These are phyloP conservation scores for Kryptolebias marmoratus DNA, from an alignment of 2,113 vertebrate genomes.

Conservation along the genomic window DNA sequence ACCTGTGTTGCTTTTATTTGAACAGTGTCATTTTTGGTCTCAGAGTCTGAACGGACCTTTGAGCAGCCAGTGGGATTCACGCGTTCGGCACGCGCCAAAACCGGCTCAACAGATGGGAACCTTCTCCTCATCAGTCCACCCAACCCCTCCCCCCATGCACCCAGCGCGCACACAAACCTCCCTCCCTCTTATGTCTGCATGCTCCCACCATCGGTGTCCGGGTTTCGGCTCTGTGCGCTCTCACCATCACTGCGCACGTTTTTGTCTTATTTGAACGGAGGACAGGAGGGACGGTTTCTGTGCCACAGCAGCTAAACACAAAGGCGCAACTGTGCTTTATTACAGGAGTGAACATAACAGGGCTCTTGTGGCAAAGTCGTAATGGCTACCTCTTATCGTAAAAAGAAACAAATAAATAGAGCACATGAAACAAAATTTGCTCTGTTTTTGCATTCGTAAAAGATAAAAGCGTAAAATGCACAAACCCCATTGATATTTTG, in stretches of 20 bases:
- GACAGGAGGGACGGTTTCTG: not conserved
- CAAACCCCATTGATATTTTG: not conserved
- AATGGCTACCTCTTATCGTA: no score
- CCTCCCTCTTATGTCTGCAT: not conserved
- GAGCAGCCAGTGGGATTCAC: conserved; percentile 63
- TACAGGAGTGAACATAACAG: not conserved
- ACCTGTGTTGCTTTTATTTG: not conserved
- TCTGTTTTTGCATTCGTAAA: no score
- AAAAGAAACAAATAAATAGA: no score
- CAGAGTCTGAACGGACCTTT: not conserved
- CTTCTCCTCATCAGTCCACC: not conserved
- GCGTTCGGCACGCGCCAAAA: conserved; percentile 82
- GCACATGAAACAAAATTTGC: no score
- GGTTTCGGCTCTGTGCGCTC: conserved; percentile 9
- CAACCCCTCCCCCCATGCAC: not conserved
- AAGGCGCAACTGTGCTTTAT: not conserved
- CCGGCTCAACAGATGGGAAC: conserved; percentile 69
- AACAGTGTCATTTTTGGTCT: not conserved
- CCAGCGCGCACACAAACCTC: not conserved
- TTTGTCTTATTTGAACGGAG: conserved; percentile 14
- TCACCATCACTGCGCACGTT: conserved; percentile 25
- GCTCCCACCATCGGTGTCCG: conserved; percentile 45
- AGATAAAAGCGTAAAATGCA: no score
- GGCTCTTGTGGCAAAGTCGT: no score
- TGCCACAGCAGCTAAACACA: not conserved